Evolutionary conservation across 2,797 vertebrate genomes (phyloP).

Genomic region (Setipinna tenuifilis): DNA sequence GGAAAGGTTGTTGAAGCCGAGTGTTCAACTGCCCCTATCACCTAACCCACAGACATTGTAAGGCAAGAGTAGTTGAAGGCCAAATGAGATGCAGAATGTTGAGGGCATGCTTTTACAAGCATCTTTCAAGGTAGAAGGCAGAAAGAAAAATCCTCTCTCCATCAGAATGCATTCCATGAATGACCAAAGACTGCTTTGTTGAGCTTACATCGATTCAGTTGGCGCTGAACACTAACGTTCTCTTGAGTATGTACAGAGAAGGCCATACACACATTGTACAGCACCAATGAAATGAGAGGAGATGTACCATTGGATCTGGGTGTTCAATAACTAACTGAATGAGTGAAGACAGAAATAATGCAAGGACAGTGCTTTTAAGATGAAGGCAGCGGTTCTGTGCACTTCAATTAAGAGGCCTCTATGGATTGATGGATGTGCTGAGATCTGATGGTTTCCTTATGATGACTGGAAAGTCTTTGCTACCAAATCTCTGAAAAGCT

Average conservation of each 20-base stretch:
- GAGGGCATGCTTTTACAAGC: slow-evolving; percentile 17
- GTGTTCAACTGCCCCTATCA: background rate
- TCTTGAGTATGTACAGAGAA: slow-evolving; percentile 21
- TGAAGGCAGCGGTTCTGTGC: slow-evolving; percentile 39
- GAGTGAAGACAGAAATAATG: slow-evolving; percentile 41
- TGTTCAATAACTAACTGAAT: slow-evolving; percentile 48
- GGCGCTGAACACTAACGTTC: slow-evolving; percentile 41
- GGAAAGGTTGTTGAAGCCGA: background rate
- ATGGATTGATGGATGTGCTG: slow-evolving; percentile 46
- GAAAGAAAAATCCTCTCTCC: background rate
- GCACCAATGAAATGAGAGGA: background rate
- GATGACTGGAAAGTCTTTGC: background rate
- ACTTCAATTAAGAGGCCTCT: slow-evolving; percentile 48
- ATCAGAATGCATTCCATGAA: slow-evolving; percentile 29
- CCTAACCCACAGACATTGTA: background rate
- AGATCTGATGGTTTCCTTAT: slow-evolving; percentile 35
- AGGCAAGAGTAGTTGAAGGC: slow-evolving; percentile 11
- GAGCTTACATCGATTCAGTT: slow-evolving; percentile 34
- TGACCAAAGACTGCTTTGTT: slow-evolving; percentile 40
- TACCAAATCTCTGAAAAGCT: background rate
- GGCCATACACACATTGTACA: background rate
- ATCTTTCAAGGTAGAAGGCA: background rate
- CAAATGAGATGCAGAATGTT: background rate
- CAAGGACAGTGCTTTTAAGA: slow-evolving; percentile 43
- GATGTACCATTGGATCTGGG: slow-evolving; percentile 44